A percentile compares a stretch with the other conserved stretches of the same genome.
phyloP scores from a whole-genome alignment of 2,113 vertebrate genomes.

The Sminthopsis crassicaudata region DNA sequence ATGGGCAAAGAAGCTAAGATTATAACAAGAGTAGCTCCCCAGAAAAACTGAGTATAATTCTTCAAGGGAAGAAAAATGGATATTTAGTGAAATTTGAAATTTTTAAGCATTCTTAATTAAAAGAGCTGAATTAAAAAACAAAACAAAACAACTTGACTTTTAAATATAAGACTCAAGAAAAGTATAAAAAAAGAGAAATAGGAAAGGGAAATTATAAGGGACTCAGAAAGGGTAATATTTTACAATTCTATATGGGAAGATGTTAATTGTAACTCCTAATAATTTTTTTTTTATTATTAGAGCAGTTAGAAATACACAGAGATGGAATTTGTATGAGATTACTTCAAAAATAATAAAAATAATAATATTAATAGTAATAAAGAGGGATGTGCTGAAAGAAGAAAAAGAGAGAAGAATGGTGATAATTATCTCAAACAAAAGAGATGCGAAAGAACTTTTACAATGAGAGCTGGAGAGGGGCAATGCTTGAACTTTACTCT shows the following conservation, averaged over 20 bases:
- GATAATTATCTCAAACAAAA: background rate
- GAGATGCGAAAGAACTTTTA: background rate
- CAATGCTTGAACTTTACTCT: background rate
- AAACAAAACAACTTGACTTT: background rate
- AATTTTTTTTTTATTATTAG: background rate
- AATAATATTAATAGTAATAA: background rate
- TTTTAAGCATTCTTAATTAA: background rate
- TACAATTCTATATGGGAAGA: background rate
- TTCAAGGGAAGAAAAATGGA: background rate
- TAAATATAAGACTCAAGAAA: background rate
- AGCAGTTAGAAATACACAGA: background rate
- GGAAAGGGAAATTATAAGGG: background rate
- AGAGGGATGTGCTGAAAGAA: background rate
- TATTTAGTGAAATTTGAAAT: background rate
- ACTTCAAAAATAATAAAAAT: too few relatives aligned
- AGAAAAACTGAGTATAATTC: background rate
- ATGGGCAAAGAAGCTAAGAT: background rate
- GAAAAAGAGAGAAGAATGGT: background rate
- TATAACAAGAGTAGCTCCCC: background rate
- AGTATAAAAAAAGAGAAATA: background rate
- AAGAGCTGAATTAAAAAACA: background rate
- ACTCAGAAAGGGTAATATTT: background rate
- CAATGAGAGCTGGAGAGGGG: background rate
- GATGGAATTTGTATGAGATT: background rate
- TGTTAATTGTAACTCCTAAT: background rate